These are phyloP conservation scores for Stylophora pistillata DNA, from an alignment of 64 coral and sea anemone genomes.

Conservation along the genomic window DNA sequence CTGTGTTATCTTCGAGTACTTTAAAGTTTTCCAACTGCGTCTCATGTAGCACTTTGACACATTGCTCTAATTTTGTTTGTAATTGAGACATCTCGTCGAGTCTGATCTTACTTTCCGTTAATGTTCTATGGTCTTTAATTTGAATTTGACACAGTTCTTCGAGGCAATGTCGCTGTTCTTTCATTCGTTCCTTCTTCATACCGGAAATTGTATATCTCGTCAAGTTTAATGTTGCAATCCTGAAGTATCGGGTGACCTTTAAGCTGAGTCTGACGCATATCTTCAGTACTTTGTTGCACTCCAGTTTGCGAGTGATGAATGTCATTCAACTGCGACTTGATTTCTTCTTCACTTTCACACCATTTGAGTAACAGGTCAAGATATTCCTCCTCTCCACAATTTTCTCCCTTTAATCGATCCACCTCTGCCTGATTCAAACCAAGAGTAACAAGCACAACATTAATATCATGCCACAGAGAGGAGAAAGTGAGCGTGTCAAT, in stretches of 20 bases:
- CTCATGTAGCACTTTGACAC: not conserved
- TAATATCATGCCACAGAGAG: slow-evolving; percentile 51
- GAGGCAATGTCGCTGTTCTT: too few species aligned
- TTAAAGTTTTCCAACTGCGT: not conserved
- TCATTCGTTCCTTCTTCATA: too few species aligned
- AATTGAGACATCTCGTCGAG: too few species aligned
- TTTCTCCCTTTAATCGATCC: slow-evolving; percentile 44
- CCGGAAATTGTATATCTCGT: too few species aligned
- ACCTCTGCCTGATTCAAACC: slow-evolving; percentile 53
- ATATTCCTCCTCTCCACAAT: slow-evolving; percentile 37
- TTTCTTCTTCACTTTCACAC: slow-evolving; percentile 15
- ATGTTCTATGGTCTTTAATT: too few species aligned
- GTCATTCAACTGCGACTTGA: not conserved
- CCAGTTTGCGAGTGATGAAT: not conserved
- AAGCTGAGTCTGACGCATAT: not conserved
- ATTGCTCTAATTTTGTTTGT: too few species aligned
- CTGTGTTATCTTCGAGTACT: not conserved
- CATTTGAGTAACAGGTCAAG: slow-evolving; percentile 26
- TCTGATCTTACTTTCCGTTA: too few species aligned
- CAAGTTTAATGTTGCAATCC: too few species aligned
- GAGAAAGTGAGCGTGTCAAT: slow-evolving; percentile 29
- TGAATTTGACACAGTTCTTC: too few species aligned
- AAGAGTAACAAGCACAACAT: slow-evolving; percentile 12
- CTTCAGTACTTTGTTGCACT: not conserved
- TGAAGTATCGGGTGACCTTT: not conserved